A percentile compares a stretch with the other conserved stretches of the same genome.
These are phyloP conservation scores for Seriola rivoliana DNA, from an alignment of 2,113 vertebrate species.

Conservation along the genomic window DNA sequence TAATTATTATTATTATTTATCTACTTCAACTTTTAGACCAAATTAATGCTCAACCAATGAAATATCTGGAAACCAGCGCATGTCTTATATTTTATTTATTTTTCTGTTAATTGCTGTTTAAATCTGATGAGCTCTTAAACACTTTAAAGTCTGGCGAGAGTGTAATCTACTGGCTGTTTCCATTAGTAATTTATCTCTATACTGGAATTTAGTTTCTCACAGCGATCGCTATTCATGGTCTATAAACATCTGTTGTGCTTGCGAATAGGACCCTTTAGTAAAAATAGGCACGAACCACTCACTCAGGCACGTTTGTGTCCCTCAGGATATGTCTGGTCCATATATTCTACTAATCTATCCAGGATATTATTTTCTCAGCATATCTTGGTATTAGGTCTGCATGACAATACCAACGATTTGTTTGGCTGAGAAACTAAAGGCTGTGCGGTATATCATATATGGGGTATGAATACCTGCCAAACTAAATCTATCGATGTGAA, in stretches of 20 bases:
- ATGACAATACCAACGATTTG: not conserved
- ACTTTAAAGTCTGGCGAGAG: not conserved
- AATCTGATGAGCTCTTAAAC: not conserved
- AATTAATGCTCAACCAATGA: not conserved
- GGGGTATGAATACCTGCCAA: not conserved
- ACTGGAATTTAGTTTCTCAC: not conserved
- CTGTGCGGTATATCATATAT: not conserved
- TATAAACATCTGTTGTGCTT: not conserved
- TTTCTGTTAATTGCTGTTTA: not conserved
- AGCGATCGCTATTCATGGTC: not conserved
- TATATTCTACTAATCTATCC: not conserved
- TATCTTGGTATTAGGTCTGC: not conserved
- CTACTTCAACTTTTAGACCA: not conserved
- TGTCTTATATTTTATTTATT: not conserved
- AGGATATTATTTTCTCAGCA: conserved; percentile 5
- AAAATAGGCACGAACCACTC: not conserved
- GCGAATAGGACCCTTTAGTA: not conserved
- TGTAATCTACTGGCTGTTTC: not conserved
- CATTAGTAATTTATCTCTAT: not conserved
- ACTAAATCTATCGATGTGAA: not conserved
- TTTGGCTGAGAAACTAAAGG: not conserved
- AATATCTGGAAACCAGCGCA: not conserved
- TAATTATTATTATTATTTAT: not conserved
- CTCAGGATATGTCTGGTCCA: not conserved
- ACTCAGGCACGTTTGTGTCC: not conserved